Evolutionary conservation across 2,888 invertebrate genomes (phyloP).

Genomic region (Drosophila recens): DNA sequence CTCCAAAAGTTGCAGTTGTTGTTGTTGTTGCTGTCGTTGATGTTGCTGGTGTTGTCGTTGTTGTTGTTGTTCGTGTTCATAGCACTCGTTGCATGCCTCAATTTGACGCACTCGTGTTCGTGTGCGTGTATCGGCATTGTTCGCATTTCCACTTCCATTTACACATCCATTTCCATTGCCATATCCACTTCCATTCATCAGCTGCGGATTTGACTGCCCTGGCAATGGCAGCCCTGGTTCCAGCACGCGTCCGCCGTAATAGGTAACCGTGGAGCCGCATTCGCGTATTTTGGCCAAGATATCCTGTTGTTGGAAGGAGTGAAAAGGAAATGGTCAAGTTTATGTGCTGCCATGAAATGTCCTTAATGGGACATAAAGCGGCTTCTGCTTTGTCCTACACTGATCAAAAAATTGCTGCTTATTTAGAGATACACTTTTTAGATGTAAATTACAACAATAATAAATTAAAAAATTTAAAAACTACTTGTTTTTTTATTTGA

Average conservation of each 20-base stretch:
- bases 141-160: slow-evolving; percentile 42
- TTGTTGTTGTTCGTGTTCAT: slow-evolving; percentile 46
- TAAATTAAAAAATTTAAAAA: too few relatives aligned
- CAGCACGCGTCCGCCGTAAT: slow-evolving; percentile 94
- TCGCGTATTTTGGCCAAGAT: slow-evolving; percentile 94
- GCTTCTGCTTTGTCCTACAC: not conserved
- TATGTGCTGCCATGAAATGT: slow-evolving; percentile 50
- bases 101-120: slow-evolving; percentile 75
- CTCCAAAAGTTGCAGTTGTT: slow-evolving; percentile 45
- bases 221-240: slow-evolving; percentile 82
- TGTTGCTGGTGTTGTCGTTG: slow-evolving; percentile 36
- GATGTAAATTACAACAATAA: too few relatives aligned
- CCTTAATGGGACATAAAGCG: slow-evolving; percentile 59
- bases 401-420: not conserved
- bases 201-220: slow-evolving; percentile 41
- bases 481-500: too few relatives aligned
- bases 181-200: slow-evolving; percentile 47
- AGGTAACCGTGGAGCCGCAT: slow-evolving; percentile 95
- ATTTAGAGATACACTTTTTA: too few relatives aligned
- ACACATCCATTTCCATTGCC: not conserved
- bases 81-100: slow-evolving; percentile 84
- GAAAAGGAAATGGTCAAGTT: slow-evolving; percentile 44
- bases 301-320: slow-evolving; percentile 85
- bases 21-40: slow-evolving; percentile 6
- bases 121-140: slow-evolving; percentile 76